phyloP scores from a whole-genome alignment of 2,113 vertebrate genomes.

The Myrmecobius fasciatus region DNA sequence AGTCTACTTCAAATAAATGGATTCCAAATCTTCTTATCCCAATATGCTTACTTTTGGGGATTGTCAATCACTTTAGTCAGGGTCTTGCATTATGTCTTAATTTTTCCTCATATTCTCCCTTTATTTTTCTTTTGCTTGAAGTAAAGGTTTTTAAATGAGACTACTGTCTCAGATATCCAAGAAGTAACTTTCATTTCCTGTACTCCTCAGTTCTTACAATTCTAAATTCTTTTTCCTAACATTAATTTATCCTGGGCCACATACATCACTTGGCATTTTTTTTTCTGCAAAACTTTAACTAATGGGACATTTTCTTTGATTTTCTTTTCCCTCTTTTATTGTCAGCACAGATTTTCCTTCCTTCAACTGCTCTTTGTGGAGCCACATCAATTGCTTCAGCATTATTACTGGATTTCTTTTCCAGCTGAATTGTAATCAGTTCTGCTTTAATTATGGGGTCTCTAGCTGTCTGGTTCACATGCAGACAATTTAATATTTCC shows the following conservation, averaged over 20 bases:
- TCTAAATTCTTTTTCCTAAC: background rate
- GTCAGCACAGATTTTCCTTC: background rate
- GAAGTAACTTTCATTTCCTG: background rate
- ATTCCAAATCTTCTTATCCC: background rate
- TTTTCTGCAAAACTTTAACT: background rate
- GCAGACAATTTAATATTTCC: background rate
- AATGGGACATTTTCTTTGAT: background rate
- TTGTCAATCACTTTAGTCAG: background rate
- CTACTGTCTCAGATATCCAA: background rate
- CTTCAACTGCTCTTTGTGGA: background rate
- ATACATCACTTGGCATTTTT: background rate
- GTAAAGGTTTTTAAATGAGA: background rate
- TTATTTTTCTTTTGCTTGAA: constrained; percentile 33
- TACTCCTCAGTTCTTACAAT: background rate
- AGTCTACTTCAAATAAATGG: background rate
- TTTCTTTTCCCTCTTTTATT: background rate
- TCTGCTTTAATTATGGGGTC: background rate
- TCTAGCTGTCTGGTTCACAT: background rate
- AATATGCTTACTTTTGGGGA: background rate
- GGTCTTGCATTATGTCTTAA: background rate
- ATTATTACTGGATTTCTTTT: background rate
- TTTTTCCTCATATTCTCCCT: background rate
- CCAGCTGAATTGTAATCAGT: background rate
- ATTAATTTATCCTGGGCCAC: background rate
- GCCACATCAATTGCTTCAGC: background rate